Conservation (phyloP, 2,888 invertebrate species). For the Venusia cambrica region DNA sequence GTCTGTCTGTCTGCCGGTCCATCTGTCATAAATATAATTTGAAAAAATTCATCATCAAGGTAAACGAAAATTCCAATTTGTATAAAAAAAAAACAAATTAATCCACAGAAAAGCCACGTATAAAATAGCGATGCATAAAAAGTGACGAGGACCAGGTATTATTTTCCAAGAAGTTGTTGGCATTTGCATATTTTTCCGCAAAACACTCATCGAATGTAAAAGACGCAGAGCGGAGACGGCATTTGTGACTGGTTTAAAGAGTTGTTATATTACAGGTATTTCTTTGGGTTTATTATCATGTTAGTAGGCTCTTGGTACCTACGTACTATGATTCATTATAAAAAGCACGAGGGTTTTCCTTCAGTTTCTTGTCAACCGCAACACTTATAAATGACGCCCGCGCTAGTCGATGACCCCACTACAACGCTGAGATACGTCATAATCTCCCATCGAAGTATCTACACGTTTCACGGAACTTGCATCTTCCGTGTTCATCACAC, state of each 20-base stretch:
- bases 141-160: no score
- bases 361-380: slow-evolving; percentile 40
- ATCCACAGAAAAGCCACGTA: no score
- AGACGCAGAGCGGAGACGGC: slow-evolving; percentile 10
- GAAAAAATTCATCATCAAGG: no score
- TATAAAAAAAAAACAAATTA: no score
- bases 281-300: no score
- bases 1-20: no score
- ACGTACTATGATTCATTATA: slow-evolving; percentile 47
- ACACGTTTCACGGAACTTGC: slow-evolving; percentile 27
- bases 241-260: slow-evolving; percentile 26
- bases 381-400: slow-evolving; percentile 34
- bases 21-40: no score
- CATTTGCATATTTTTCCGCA: slow-evolving; percentile 19
- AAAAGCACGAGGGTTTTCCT: slow-evolving; percentile 42
- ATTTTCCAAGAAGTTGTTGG: slow-evolving; percentile 15
- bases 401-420: slow-evolving; percentile 53
- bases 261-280: no score
- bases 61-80: no score
- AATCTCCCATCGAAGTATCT: slow-evolving; percentile 25
- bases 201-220: slow-evolving; percentile 23
- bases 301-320: no score
- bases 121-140: no score
- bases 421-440: no score
- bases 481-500: slow-evolving; percentile 35